Evolutionary conservation across 2,797 vertebrate species (phyloP), one percentile per base, ranked within the genome.

Genomic region (Brachyalestes nurse): DNA sequence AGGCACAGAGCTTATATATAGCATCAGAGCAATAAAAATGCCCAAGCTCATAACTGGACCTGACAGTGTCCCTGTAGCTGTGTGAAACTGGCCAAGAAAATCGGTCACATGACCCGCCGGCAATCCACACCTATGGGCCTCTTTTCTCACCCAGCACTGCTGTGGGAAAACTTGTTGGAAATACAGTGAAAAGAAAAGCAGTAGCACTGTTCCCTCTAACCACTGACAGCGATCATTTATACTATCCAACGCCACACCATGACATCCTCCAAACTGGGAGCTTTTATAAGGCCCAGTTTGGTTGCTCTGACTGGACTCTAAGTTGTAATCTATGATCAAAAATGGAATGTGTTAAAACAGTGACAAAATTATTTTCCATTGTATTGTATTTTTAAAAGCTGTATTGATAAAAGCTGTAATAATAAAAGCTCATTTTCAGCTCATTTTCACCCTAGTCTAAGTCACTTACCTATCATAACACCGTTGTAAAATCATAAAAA

Each of bases 21-120:
- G 55, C 57, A 60, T 60, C 57, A 60, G 8, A 12, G 57, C 10
- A 23, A 25, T 60, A 23, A 60, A 60, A 60, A 81, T 42, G 73
- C 79, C 78, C 75, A 42, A 38, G 42, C 51, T 40, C n/a, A 40
- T 79, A 83, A 86, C 76, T 77, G 58, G 57, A 82, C 51, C 64
- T 40, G 75, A 84, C 69, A 79, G 79, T 55, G 74, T 65, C 76
- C 49, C 42, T 65, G 66, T 70, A 79, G 34, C 23, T 62, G 25
- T 34, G 23, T 62, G 60, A 77, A 38, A 42, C 82, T 65, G 57
- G 57, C 53, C 19, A 4, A 57, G 53, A n/a, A 60, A 60, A 60
- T 60, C 2, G 58, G 1, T 13, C 60, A 62, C 23, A 23, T 62
- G 60, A 62, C 60, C 25, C 13, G 13, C 25, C 28, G 14, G 72